Evolutionary conservation across 2,113 vertebrate species (phyloP), one percentile per base, ranked within the genome.

Genomic region (Ptilonorhynchus violaceus): DNA sequence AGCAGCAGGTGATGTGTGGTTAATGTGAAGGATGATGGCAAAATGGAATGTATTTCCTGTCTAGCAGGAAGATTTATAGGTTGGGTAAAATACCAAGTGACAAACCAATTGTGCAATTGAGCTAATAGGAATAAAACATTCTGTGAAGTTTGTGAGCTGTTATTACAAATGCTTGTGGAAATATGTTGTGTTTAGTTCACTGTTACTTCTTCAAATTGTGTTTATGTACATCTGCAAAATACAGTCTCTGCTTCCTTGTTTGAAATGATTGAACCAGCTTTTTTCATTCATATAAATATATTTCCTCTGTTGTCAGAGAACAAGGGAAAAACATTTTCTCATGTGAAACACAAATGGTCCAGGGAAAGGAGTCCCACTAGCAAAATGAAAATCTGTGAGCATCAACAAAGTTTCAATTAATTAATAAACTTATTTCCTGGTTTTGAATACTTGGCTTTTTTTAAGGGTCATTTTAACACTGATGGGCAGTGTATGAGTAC

Each of bases 141-240:
- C 58, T 62, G 46, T 35, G 91, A 69, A 42, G 39, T 33, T 67
- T 74, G 44, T 46, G 41, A 97, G 42, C 31, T n/a, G 49, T 96
- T 95, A 72, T 84, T 97, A 78, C 56, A 95, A 96, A 76, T 64
- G 14, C 22, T 89, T 85, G 39, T 81, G 41, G 85, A 92, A 96
- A 96, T 90, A 95, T 17, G 11, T 46, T 63, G 10, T 33, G 17
- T 42, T 97, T 96, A 80, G 68, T 90, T 96, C 77, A 79, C 94
- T 82, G 89, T 89, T 75, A 67, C 30, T 7, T 81, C 83, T 95
- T 96, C 76, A 93, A 90, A 88, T 93, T 78, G 68, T 89, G n/a
- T 82, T 95, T 84, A 44, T 50, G 16, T 70, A 63, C 31, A 76
- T n/a, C 68, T 96, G n/a, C 69, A 30, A 84, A 93, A 69, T 68